phyloP scores from a whole-genome alignment of 1,140 invertebrate species.

The Conus betulinus region DNA sequence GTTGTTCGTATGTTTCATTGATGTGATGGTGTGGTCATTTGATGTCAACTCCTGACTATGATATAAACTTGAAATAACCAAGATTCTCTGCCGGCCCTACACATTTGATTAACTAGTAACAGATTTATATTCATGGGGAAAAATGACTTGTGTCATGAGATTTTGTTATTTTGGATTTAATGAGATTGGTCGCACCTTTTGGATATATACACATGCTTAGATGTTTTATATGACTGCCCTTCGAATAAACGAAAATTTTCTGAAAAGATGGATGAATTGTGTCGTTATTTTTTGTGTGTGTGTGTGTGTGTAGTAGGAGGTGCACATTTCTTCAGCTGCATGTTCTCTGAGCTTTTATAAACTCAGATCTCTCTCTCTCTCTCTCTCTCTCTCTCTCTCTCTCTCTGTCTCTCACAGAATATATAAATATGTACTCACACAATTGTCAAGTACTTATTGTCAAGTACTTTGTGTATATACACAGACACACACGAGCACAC shows the following conservation, averaged over 20 bases:
- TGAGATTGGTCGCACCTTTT: neutral
- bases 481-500: neutral
- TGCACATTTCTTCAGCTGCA: neutral
- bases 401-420: too few relatives aligned
- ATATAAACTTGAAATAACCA: neutral
- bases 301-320: neutral
- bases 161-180: neutral
- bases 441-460: too few relatives aligned
- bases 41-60: neutral
- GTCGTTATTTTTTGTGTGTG: neutral
- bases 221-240: neutral
- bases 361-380: too few relatives aligned
- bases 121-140: too few relatives aligned
- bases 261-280: neutral
- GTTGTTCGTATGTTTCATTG: too few relatives aligned
- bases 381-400: too few relatives aligned
- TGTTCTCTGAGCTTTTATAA: too few relatives aligned
- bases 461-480: neutral
- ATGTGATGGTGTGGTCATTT: neutral
- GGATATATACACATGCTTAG: neutral
- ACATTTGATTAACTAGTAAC: too few relatives aligned
- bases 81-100: neutral
- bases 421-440: too few relatives aligned
- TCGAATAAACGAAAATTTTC: neutral
- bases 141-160: neutral